Evolutionary conservation across 2,888 invertebrate genomes (phyloP).

Genomic region (Heliconius erato): DNA sequence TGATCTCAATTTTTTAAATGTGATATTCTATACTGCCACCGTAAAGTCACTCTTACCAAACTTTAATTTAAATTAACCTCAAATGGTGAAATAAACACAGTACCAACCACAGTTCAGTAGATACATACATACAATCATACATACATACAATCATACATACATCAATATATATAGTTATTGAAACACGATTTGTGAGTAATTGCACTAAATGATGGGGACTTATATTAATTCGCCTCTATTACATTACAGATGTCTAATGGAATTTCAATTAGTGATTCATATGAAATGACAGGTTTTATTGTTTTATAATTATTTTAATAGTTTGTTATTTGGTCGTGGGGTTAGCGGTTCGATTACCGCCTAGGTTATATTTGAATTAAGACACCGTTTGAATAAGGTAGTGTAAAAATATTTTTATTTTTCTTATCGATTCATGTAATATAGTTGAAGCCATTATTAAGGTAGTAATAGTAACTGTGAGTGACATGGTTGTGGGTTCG

Average conservation of each 20-base stretch:
- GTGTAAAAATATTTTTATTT: no score
- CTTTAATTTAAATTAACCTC: slow-evolving; percentile 48
- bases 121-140: neutral
- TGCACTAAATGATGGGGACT: slow-evolving; percentile 47
- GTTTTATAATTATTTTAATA: slow-evolving; percentile 16
- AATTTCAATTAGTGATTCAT: slow-evolving; percentile 31
- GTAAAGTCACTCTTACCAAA: slow-evolving; percentile 18
- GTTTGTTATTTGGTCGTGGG: neutral
- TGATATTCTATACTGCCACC: no score
- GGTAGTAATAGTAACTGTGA: no score
- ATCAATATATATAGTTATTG: slow-evolving; percentile 40
- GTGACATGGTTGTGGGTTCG: no score
- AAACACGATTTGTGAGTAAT: slow-evolving; percentile 51
- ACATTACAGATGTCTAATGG: slow-evolving; percentile 44
- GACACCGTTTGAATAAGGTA: no score
- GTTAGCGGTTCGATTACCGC: neutral
- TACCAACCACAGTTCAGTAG: slow-evolving; percentile 15
- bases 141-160: neutral
- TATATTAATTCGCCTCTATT: slow-evolving; percentile 51
- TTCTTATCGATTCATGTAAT: no score
- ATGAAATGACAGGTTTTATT: slow-evolving; percentile 17
- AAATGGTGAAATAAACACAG: slow-evolving; percentile 52
- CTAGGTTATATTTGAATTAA: no score
- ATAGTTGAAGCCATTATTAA: no score
- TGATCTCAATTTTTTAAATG: no score